A percentile compares a stretch with the other conserved stretches of the same genome.
Evolutionary conservation across 2,797 vertebrate species (phyloP).

Genomic region (Xiphorhynchus erythropygius): DNA sequence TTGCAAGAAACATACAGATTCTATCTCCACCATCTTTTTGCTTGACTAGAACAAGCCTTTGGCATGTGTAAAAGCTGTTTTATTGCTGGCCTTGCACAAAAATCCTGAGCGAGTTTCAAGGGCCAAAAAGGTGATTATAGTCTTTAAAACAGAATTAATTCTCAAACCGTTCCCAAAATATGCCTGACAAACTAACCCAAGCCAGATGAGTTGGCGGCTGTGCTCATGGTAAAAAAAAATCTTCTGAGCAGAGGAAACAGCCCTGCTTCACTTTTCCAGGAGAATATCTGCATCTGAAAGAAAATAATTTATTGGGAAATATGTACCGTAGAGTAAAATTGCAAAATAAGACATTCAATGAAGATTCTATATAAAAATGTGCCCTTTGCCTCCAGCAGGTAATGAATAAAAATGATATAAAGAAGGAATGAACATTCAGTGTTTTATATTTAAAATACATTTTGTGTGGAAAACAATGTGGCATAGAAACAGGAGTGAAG

Average conservation of each 20-base stretch:
- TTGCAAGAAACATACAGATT: neutral
- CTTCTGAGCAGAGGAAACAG: slow-evolving; percentile 21
- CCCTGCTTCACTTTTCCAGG: slow-evolving; percentile 54
- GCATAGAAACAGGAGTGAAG: slow-evolving; percentile 70
- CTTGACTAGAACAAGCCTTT: neutral
- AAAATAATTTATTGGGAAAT: slow-evolving; percentile 74
- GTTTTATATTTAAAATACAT: slow-evolving; percentile 73
- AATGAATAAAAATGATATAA: slow-evolving; percentile 62
- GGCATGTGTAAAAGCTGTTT: neutral
- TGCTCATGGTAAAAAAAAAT: neutral
- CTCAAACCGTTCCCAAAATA: neutral
- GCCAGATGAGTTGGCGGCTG: neutral
- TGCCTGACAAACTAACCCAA: slow-evolving; percentile 21
- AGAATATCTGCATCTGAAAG: slow-evolving; percentile 74
- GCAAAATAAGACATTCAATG: slow-evolving; percentile 75
- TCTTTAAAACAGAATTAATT: slow-evolving; percentile 39
- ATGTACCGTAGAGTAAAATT: slow-evolving; percentile 70
- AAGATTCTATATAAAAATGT: slow-evolving; percentile 63
- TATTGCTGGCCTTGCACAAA: neutral
- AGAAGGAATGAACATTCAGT: slow-evolving; percentile 67
- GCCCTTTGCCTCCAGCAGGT: slow-evolving; percentile 58
- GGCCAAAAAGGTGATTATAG: slow-evolving; percentile 18
- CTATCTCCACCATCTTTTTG: neutral
- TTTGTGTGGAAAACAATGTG: slow-evolving; percentile 73
- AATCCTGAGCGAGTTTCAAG: neutral